Conservation (phyloP, 2,113 vertebrate genomes). For the Euleptes europaea region DNA sequence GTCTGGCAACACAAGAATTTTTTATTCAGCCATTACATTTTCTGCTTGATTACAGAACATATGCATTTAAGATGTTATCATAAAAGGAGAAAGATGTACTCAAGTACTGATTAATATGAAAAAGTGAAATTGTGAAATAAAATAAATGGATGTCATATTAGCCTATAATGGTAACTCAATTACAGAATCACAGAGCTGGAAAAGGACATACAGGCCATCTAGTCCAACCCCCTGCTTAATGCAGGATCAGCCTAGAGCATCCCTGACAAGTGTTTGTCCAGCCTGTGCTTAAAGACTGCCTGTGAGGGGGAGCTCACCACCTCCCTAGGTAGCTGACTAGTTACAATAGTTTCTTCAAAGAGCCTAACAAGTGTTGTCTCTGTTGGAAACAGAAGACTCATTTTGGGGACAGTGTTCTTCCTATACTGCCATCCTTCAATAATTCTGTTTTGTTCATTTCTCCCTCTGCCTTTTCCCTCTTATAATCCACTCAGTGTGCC, state of each 20-base stretch:
- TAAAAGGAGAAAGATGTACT: background rate
- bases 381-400: conserved; percentile 12
- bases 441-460: background rate
- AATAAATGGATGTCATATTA: background rate
- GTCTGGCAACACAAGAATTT: background rate
- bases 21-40: background rate
- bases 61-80: background rate
- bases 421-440: background rate
- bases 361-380: background rate
- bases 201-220: too few relatives aligned
- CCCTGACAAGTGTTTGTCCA: too few relatives aligned
- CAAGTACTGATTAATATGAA: background rate
- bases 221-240: too few relatives aligned
- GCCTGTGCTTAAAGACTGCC: too few relatives aligned
- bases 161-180: background rate
- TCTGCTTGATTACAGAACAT: background rate
- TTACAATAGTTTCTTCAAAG: background rate
- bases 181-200: too few relatives aligned
- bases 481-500: background rate
- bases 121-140: background rate
- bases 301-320: too few relatives aligned
- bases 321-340: too few relatives aligned
- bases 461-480: background rate
- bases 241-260: too few relatives aligned
- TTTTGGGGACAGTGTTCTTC: background rate